Base-by-base conservation (phyloP, 2,888 invertebrate genomes). In the Pheosia gnoma region DNA sequence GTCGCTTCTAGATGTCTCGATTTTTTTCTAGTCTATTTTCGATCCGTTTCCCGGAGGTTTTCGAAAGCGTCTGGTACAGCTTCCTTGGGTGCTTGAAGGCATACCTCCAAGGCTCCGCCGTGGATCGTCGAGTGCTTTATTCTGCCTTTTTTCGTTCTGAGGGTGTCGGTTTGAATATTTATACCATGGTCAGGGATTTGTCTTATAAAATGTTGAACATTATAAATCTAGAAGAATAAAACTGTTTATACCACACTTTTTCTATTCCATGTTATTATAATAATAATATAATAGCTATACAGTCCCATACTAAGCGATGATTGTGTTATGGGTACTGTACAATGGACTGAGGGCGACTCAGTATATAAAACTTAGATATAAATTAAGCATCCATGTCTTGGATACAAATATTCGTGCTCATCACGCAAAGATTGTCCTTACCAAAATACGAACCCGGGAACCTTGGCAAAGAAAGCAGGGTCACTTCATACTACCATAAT, bases 21-120 rank as follows among this genome's bases (percentile, higher is more conserved):
- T 91, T 90, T 87, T 90, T 91, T 93, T 90, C 85, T 87, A 80
- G 80, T 90, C 83, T 91, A 90, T 92, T 93, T 90, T 91, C 88
- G 87, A 93, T 92, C 88, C 91, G 86, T 85, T 89, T 88, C 82
- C 84, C 87, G 82, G 78, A 80, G 86, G 85, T 84, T 87, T 86
- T 85, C 85, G 84, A 88, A 87, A 91, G 85, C 87, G 93, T 93
- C 93, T 91, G 89, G 90, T 86, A 83, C 86, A 77, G 85, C 84
- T 85, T 85, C 88, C 89, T 82, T 78, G 72, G 79, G 81, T 80
- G 87, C 89, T 87, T 88, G 83, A 83, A 80, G 80, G 81, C 82
- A 78, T 77, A 79, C 79, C 81, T 83, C 82, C 81, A 80, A 79
- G 82, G 81, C 80, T 74, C 25, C 62, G 68, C 61, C 75, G 72